Conservation (phyloP, 2,797 vertebrate species). For the Mormyrops boulengeri region DNA sequence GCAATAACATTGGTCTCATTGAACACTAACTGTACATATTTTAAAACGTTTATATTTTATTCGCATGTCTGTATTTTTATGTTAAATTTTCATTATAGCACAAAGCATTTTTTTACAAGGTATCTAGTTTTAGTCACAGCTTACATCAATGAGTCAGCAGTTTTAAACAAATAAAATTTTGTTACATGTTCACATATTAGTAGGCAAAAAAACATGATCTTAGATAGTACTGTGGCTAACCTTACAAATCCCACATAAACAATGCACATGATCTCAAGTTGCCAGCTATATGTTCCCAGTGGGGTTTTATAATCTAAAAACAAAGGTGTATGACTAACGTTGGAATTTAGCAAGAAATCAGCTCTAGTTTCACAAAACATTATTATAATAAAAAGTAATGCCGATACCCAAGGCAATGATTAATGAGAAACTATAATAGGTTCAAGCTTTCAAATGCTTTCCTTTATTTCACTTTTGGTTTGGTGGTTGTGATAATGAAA, state of each 20-base stretch:
- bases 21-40: conserved; percentile 26
- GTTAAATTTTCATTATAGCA: background rate
- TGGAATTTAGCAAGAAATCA: conserved; percentile 99
- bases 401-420: conserved; percentile 76
- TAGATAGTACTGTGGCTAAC: background rate
- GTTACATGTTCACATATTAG: background rate
- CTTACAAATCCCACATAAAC: background rate
- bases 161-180: background rate
- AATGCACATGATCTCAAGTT: background rate
- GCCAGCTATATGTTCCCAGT: background rate
- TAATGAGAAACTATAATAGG: conserved; percentile 70
- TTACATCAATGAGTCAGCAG: background rate
- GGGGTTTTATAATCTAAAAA: conserved; percentile 67
- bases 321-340: conserved; percentile 90
- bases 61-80: background rate
- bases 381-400: conserved; percentile 78
- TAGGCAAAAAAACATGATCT: background rate
- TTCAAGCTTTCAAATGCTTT: conserved; percentile 53
- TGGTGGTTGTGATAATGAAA: conserved; percentile 74
- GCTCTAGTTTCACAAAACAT: conserved; percentile 87
- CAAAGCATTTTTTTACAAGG: background rate
- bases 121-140: background rate
- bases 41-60: background rate
- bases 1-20: conserved; percentile 29
- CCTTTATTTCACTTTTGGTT: conserved; percentile 71